Base-by-base conservation (phyloP, 2,888 invertebrate species). In the Nomada flava region DNA sequence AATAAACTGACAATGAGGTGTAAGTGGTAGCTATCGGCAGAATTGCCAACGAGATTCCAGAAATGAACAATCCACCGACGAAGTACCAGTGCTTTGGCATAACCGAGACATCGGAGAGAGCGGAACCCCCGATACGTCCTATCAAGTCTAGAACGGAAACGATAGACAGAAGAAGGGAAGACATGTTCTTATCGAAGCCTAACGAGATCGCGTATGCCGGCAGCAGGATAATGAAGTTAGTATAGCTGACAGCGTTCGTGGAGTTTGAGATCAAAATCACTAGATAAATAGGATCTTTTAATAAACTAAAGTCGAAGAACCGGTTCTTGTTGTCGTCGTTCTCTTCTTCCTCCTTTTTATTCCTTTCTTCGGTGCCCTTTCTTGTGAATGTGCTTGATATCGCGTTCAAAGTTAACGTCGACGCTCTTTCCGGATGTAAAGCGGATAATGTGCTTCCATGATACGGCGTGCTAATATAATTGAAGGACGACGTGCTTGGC, bases 31-130 rank as follows among this genome's bases (percentile, higher is more conserved):
- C 95, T 42, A 97, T 93, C 0, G 98, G 98, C 84, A 98, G 94
- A 50, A 96, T 91, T 0, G 96, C 95, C 74, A 98, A 93, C 55
- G 97, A 96, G 2, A 97, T 93, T 0, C 98, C 98, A 0, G 98
- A 98, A 50, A 97, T 89, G 4, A 97, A 94, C 1, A 98, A 94
- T 0, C 98, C 98, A 0, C 96, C 96, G 36, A 98, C 96, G 89
- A 97, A 98, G 93, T 98, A 98, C 94, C 96, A 97, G 18, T 97
- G 95, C 91, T 97, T 97, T 0, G 97, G 97, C 84, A 97, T 96
- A 18, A 95, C 91, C 0, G 96, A 96, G 63, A 97, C 93, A 90
- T 98, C 98, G 0, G 98, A 98, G 36, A 98, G 92, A 0, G 98
- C 97, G 0, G 98, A 97, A 0, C 98, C 98, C 0, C 98, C 98